Base-by-base conservation (phyloP, 2,888 invertebrate species). In the Diarsia mendica region DNA sequence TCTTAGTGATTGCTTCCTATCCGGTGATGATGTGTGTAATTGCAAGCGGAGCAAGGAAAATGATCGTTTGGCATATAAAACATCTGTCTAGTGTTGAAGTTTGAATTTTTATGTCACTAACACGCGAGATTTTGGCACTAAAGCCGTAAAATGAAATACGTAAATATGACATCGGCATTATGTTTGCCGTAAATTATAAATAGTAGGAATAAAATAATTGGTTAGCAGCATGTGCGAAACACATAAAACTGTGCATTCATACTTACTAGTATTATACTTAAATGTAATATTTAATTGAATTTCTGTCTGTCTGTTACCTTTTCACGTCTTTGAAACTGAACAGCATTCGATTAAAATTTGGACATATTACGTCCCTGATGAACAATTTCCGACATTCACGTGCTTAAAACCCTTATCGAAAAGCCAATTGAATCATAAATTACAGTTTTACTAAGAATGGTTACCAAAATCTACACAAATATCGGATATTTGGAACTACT, bases 1-100 rank as follows among this genome's bases (percentile, higher is more conserved):
- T 68, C 23, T 79, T n/a, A 28, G 49, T 55, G 67, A 79, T 79
- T 63, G 80, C 65, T 73, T 82, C 75, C 66, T 79, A 48, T 73
- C 69, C 77, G 78, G 68, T 76, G 66, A 55, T 67, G 66, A 63
- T 63, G 51, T 63, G 33, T 23, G 65, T 71, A 66, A 77, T 72
- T 46, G 65, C 69, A 48, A 68, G 55, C 20, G 10, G 67, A 72
- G 33, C 75, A 39, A 11, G 60, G n/a, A 58, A 28, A 73, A 72
- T 71, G 23, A 71, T 72, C 44, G 33, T 67, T 69, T 75, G 61
- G 70, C 71, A 51, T 23, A n/a, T 60, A 39, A 75, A 20, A 28
- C 20, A 66, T 55, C 13, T 66, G 13, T n/a, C 33, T 51, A 65
- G 51, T 53, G 51, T 67, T 64, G 60, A 69, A 69, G 11, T 61